Evolutionary conservation across 2,113 vertebrate species (phyloP), one percentile per base, ranked within the genome.

Genomic region (Sorex araneus): DNA sequence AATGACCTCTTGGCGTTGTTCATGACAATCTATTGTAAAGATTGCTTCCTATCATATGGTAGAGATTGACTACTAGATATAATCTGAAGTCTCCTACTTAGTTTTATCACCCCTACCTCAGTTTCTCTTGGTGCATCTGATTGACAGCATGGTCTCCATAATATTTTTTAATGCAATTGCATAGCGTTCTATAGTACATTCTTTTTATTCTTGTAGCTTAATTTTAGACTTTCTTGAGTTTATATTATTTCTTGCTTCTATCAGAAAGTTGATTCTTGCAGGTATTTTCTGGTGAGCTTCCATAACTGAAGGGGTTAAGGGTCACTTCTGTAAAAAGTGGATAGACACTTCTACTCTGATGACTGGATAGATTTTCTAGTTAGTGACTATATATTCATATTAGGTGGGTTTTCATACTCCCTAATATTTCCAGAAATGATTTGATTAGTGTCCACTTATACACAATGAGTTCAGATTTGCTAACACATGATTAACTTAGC

Each of bases 401-500:
- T 83, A 76, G 32, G 43, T 84, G 73, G 91, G 89, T 75, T 87
- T 84, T 75, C 13, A 30, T 13, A 18, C 63, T 82, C 71, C 67
- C 3, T 15, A 32, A 83, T 76, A 60, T 36, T 77, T 88, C 67
- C 84, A 81, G 84, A 83, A 87, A 76, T 76, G 66, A 83, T 85
- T 76, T 89, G 64, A 71, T 89, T 66, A 69, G 77, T 94, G 34
- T 77, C 64, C 70, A 18, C 57, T 76, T 87, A 81, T 0, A 12
- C 0, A 1, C 25, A 25, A 7, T 10, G 13, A 77, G 1, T 94
- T 85, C 70, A 88, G 85, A 92, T 86, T 81, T 75, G 63, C 4
- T 89, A 32, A 81, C 8, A 40, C 3, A 2, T 45, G 74, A 94
- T 50, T 85, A 57, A 79, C 50, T 94, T 79, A 92, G 79, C 54